Percentiles rank a stretch among this genome's conserved stretches.
Conservation (phyloP, 2,797 vertebrate species). For the Zenarchopterus dispar region DNA sequence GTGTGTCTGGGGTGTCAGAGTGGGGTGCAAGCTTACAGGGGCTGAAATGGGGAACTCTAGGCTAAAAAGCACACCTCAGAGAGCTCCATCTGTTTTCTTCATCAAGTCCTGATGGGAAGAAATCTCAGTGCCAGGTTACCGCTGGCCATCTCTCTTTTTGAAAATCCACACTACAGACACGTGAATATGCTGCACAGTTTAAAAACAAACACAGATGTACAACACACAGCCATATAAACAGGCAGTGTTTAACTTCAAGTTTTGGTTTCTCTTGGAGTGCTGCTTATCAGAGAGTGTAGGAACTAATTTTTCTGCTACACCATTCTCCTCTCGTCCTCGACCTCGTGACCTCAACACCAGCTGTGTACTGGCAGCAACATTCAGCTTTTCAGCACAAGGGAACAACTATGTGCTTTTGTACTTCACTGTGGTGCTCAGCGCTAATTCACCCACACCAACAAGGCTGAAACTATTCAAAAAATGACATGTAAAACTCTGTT, state of each 20-base stretch:
- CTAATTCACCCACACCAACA: conserved; percentile 43
- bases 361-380: not conserved
- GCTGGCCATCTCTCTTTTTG: conserved; percentile 49
- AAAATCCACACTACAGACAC: conserved; percentile 25
- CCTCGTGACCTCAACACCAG: conserved; percentile 34
- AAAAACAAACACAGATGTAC: conserved; percentile 27
- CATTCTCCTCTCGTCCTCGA: conserved; percentile 50
- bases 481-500: conserved; percentile 56
- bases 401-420: conserved; percentile 31
- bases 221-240: conserved; percentile 10
- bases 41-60: conserved; percentile 39
- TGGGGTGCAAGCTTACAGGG: conserved; percentile 4
- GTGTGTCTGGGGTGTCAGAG: not conserved
- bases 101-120: conserved; percentile 68
- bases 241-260: conserved; percentile 36
- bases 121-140: conserved; percentile 68
- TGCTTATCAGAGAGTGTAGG: conserved; percentile 29
- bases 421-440: conserved; percentile 15
- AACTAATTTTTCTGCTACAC: conserved; percentile 33
- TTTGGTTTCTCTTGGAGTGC: conserved; percentile 39
- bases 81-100: conserved; percentile 79
- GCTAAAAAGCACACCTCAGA: conserved; percentile 63
- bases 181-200: conserved; percentile 1
- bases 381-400: conserved; percentile 25
- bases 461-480: conserved; percentile 42